Evolutionary conservation across 1,140 invertebrate genomes (phyloP).

Genomic region (Lineus longissimus): DNA sequence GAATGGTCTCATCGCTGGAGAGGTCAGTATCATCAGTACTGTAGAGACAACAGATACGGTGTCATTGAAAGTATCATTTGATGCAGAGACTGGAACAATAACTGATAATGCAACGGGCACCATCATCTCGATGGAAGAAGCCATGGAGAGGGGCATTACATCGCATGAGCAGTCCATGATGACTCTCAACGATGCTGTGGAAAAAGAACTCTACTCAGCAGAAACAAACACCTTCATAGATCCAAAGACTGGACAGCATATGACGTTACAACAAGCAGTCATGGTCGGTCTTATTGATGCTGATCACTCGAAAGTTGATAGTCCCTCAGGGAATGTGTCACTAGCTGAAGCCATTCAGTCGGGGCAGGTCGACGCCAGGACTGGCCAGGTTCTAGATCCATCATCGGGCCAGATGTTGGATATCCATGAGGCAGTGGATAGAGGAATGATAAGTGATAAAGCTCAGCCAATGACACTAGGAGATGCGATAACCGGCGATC

Average conservation of each 20-base stretch:
- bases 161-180: conserved; percentile 39
- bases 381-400: conserved; percentile 2
- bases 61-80: conserved; percentile 35
- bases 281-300: conserved; percentile 63
- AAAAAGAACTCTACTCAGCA: conserved; percentile 80
- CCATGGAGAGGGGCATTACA: conserved; percentile 55
- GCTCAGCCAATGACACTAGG: not conserved
- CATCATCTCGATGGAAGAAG: conserved; percentile 73
- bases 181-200: conserved; percentile 80
- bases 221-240: conserved; percentile 76
- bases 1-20: conserved; percentile 49
- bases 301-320: conserved; percentile 4
- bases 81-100: conserved; percentile 75
- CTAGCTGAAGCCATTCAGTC: conserved; percentile 19
- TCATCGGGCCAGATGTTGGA: conserved; percentile 66
- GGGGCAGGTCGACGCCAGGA: conserved; percentile 70
- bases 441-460: conserved; percentile 60
- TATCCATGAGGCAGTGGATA: conserved; percentile 66
- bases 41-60: no score
- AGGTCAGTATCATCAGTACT: no score
- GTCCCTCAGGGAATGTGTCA: conserved; percentile 8
- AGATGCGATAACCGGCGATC: conserved; percentile 57
- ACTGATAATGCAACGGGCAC: conserved; percentile 76
- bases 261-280: conserved; percentile 68
- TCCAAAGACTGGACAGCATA: conserved; percentile 64